These are phyloP conservation scores for Falco peregrinus DNA, from an alignment of 2,797 vertebrate species.

Conservation along the genomic window DNA sequence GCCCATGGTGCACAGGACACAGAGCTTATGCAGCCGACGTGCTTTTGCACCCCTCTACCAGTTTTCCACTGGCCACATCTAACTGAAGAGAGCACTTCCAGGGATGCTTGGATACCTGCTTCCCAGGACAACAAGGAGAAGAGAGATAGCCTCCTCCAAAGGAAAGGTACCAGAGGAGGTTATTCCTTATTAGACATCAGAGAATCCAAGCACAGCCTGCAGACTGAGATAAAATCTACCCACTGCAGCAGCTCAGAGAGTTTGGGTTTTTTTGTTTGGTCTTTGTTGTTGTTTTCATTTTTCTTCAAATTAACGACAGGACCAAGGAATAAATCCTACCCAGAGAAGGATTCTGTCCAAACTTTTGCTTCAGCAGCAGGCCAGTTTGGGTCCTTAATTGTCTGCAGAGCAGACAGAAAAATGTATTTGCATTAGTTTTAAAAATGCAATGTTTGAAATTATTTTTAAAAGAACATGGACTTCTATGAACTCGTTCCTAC, in stretches of 20 bases:
- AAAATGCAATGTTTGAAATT: not conserved
- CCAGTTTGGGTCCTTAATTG: not conserved
- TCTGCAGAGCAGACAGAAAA: not conserved
- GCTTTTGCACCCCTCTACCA: not conserved
- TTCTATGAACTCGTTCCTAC: not conserved
- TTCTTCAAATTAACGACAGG: not conserved
- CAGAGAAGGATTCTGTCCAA: not conserved
- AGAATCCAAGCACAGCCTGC: not conserved
- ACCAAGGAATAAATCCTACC: not conserved
- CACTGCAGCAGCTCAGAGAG: too few species aligned
- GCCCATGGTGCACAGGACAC: not conserved
- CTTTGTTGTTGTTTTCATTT: too few species aligned
- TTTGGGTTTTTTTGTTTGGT: too few species aligned
- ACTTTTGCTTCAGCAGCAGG: not conserved
- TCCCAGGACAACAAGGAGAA: not conserved
- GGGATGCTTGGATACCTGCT: not conserved
- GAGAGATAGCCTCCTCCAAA: not conserved
- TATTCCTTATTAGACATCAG: not conserved
- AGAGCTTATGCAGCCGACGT: accelerated
- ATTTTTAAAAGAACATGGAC: not conserved
- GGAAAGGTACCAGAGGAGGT: not conserved
- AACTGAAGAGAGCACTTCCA: not conserved
- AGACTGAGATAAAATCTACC: not conserved
- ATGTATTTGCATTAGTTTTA: not conserved
- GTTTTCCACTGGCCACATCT: not conserved